These are phyloP conservation scores for Cliona cf. orientalis DNA, from an alignment of 37 sponge, comb jelly and placozoan genomes.

Conservation along the genomic window DNA sequence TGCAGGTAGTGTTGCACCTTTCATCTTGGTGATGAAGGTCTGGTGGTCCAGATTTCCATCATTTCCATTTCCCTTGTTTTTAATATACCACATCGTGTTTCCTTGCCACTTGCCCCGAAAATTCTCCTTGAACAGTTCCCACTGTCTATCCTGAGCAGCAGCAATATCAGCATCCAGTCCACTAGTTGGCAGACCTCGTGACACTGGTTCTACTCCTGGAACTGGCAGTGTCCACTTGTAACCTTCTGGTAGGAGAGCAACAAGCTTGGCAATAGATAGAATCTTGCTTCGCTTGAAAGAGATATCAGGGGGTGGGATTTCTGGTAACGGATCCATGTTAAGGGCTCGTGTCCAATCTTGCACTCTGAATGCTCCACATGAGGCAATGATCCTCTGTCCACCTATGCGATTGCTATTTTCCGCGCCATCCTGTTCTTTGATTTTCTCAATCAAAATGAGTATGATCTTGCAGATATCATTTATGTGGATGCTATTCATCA, in stretches of 20 bases:
- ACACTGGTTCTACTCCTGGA: constrained; percentile 15
- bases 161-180: no score
- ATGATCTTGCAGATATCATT: constrained; percentile 14
- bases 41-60: no score
- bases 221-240: constrained; percentile 15
- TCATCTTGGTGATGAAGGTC: no score
- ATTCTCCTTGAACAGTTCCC: no score
- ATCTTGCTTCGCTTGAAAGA: constrained; percentile 10
- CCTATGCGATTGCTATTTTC: background rate
- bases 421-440: background rate
- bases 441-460: constrained; percentile 10
- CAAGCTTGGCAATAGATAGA: background rate
- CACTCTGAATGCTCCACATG: constrained; percentile 22
- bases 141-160: no score
- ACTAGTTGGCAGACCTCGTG: constrained; percentile 20
- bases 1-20: no score
- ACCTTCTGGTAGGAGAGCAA: background rate
- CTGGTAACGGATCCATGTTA: background rate
- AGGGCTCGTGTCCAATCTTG: background rate
- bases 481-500: constrained; percentile 11
- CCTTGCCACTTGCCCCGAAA: no score
- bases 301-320: background rate
- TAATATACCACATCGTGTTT: no score
- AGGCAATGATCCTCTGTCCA: constrained; percentile 13
- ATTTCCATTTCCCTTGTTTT: no score